These are phyloP conservation scores for Cydia strobilella DNA, from an alignment of 1,140 invertebrate genomes.

Conservation along the genomic window DNA sequence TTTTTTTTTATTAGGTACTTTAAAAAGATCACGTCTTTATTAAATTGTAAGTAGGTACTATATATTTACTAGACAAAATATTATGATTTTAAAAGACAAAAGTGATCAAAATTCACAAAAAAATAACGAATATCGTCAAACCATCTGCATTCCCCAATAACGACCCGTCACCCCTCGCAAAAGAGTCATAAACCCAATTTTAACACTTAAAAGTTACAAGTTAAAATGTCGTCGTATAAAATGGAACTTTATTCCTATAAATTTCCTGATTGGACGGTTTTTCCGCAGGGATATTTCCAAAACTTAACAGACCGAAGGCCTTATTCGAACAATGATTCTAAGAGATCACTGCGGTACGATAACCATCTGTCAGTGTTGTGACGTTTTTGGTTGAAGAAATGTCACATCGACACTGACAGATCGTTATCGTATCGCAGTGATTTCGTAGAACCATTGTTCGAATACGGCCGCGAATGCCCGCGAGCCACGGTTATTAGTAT, in stretches of 20 bases:
- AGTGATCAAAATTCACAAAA: background rate
- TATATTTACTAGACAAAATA: background rate
- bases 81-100: background rate
- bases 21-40: too few relatives aligned
- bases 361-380: too few relatives aligned
- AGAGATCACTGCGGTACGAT: too few relatives aligned
- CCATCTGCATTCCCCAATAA: background rate
- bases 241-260: constrained; percentile 14
- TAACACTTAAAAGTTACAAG: constrained; percentile 14
- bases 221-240: constrained; percentile 13
- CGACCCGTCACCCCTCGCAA: background rate
- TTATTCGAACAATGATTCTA: too few relatives aligned
- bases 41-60: too few relatives aligned
- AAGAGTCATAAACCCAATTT: constrained; percentile 9
- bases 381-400: too few relatives aligned
- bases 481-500: too few relatives aligned
- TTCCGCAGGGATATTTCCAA: constrained; percentile 10
- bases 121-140: background rate
- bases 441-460: too few relatives aligned
- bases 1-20: too few relatives aligned
- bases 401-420: too few relatives aligned
- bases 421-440: too few relatives aligned
- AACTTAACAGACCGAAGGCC: background rate
- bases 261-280: constrained; percentile 18
- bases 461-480: too few relatives aligned